Evolutionary conservation across 2,797 vertebrate species (phyloP).

Genomic region (Falco columbarius): DNA sequence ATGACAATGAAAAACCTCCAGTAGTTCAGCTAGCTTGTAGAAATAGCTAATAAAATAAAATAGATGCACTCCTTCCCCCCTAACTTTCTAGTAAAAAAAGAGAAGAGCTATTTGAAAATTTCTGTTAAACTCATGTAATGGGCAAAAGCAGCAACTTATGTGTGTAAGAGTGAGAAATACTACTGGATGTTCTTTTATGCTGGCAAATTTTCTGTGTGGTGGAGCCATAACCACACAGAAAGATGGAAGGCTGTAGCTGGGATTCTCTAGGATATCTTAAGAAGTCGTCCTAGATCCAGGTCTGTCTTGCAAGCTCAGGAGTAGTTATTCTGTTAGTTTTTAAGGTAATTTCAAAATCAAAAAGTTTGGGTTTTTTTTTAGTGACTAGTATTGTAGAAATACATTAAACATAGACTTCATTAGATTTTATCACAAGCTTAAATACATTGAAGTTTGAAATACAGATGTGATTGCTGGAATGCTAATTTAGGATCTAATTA

Average conservation of each 20-base stretch:
- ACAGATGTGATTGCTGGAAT: neutral
- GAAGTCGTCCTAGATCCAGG: neutral
- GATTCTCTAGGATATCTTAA: neutral
- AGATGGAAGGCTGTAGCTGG: neutral
- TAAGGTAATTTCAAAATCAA: neutral
- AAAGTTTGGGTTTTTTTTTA: neutral
- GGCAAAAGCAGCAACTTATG: neutral
- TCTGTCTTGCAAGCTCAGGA: neutral
- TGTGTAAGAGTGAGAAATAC: neutral
- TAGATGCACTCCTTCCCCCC: neutral
- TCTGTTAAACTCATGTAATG: rapidly evolving
- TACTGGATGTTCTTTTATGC: neutral
- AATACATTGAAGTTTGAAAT: neutral
- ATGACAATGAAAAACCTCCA: neutral
- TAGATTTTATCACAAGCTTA: neutral
- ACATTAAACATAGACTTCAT: neutral
- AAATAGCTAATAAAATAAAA: neutral
- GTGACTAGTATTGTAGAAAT: neutral
- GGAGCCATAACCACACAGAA: neutral
- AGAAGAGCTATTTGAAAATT: neutral
- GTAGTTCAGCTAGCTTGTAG: neutral
- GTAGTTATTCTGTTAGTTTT: neutral
- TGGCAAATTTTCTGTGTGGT: neutral
- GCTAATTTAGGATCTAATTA: neutral
- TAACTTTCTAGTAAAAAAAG: neutral